Percentiles rank a stretch among this genome's conserved stretches.
phyloP scores from a whole-genome alignment of 2,888 invertebrate species.

The Gastracanthus pulcherrimus region DNA sequence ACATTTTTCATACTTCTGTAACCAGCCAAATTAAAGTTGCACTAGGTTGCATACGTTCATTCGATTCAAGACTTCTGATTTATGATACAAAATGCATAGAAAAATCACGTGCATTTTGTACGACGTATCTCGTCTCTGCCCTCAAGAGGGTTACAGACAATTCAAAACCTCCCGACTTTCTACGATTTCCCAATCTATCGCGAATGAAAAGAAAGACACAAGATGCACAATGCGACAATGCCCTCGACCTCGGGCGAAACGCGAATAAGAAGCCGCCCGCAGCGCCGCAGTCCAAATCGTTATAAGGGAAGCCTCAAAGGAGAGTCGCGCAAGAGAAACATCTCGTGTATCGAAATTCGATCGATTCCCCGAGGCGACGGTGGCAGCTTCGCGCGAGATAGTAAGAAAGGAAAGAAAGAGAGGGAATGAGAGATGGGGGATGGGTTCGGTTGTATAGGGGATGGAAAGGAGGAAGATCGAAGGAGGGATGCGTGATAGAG shows the following conservation, averaged over 20 bases:
- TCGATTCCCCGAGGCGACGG: background rate
- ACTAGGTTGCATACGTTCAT: no score
- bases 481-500: background rate
- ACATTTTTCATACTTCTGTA: no score
- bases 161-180: no score
- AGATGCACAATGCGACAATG: background rate
- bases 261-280: background rate
- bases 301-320: background rate
- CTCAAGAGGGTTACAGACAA: no score
- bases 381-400: background rate
- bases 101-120: no score
- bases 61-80: no score
- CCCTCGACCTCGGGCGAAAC: background rate
- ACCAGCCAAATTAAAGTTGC: no score
- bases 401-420: background rate
- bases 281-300: background rate
- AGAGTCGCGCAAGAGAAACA: background rate
- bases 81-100: no score
- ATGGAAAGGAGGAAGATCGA: background rate
- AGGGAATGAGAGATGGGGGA: background rate
- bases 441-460: background rate
- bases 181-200: no score
- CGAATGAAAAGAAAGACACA: no score
- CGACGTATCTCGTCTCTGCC: no score
- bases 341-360: conserved; percentile 10